Evolutionary conservation across 2,888 invertebrate genomes (phyloP), one percentile per base, ranked within the genome.

Genomic region (Zhuqinia jingwanae): DNA sequence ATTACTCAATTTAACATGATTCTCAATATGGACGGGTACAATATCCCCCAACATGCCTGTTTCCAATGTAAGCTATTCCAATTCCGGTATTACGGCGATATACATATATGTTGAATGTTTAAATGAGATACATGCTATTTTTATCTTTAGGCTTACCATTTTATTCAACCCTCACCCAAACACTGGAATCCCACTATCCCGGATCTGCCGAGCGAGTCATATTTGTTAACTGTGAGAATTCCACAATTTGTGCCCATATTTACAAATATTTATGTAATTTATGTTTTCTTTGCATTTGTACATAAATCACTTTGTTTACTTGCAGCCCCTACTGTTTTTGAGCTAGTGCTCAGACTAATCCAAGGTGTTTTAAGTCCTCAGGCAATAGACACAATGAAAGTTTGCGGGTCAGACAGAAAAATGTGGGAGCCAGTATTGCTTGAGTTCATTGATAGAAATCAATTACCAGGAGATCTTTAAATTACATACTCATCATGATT

Each of bases 11-110:
- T 85, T 30, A 77, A 78, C 17, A 77, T 85, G 78, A 77, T 85
- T 13, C 6, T 85, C 20, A 85, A 85, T 25, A 85, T 85, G 84
- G 84, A 85, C n/a, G 70, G 78, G 6, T 85, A 85, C 47, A 70
- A 13, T n/a, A 53, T 85, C 3, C 56, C 42, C 0, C 84, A 85
- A 30, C 84, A 85, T 27, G 84, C 84, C 1, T 85, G 84, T 30
- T 36, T 85, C 1, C 65, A 50, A 25, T 85, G 84, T 83, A 68
- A 76, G 76, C 25, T n/a, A 22, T 17, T 15, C n/a, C 36, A 36
- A 36, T n/a, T n/a, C n/a, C n/a, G n/a, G n/a, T n/a, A n/a, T n/a
- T n/a, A n/a, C n/a, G n/a, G n/a, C n/a, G n/a, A n/a, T n/a, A n/a
- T n/a, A n/a, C n/a, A n/a, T n/a, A n/a, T n/a, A n/a, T n/a, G n/a